These are phyloP conservation scores for Seladonia tumulorum DNA, from an alignment of 2,888 invertebrate species.

Conservation along the genomic window DNA sequence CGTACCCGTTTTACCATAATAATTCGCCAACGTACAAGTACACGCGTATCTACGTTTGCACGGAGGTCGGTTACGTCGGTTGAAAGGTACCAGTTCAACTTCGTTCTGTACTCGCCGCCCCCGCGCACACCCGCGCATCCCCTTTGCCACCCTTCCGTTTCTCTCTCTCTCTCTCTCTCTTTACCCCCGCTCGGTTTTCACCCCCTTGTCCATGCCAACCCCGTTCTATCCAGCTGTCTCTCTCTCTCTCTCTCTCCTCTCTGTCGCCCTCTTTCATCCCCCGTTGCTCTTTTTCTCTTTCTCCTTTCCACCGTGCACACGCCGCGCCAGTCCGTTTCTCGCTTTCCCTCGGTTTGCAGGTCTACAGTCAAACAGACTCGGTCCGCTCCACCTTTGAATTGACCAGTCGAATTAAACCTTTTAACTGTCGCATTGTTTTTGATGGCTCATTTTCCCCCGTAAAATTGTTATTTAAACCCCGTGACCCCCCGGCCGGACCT, in stretches of 20 bases:
- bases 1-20: conserved; percentile 74
- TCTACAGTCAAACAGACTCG: conserved; percentile 70
- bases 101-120: conserved; percentile 39
- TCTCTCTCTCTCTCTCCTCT: neutral
- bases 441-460: conserved; percentile 80
- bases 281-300: conserved; percentile 54
- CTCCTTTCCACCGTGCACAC: conserved; percentile 34
- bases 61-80: conserved; percentile 67
- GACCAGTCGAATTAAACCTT: conserved; percentile 79
- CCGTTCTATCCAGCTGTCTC: neutral
- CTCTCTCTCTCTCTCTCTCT: neutral
- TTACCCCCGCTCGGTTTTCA: neutral
- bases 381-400: conserved; percentile 69
- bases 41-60: conserved; percentile 67
- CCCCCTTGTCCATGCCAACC: neutral
- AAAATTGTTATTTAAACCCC: conserved; percentile 79
- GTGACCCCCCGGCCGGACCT: conserved; percentile 18
- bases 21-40: conserved; percentile 70
- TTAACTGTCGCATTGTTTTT: conserved; percentile 78
- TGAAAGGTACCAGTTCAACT: conserved; percentile 74
- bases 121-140: conserved; percentile 3
- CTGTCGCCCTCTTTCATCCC: conserved; percentile 22
- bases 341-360: conserved; percentile 56
- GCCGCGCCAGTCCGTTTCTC: conserved; percentile 39
- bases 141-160: conserved; percentile 21